phyloP scores from a whole-genome alignment of 1,140 invertebrate genomes.

The Drosophila baimaii region DNA sequence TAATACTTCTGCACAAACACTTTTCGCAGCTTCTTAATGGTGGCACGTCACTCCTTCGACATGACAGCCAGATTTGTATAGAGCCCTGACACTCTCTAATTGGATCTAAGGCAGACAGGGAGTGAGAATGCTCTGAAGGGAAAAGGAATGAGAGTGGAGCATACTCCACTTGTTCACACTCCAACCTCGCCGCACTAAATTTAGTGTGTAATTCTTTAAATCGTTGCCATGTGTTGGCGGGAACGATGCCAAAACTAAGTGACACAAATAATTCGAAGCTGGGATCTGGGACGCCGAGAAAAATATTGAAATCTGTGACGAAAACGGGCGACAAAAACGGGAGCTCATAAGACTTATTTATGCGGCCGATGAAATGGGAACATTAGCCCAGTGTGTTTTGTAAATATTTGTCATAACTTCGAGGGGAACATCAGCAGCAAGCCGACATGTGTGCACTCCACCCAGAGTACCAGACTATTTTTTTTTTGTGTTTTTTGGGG shows the following conservation, averaged over 20 bases:
- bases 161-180: constrained; percentile 36
- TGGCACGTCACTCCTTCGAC: constrained; percentile 30
- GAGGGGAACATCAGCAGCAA: constrained; percentile 18
- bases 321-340: constrained; percentile 53
- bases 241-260: constrained; percentile 42
- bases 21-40: constrained; percentile 44
- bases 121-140: constrained; percentile 2
- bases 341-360: constrained; percentile 79
- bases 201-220: constrained; percentile 81
- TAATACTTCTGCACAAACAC: not conserved
- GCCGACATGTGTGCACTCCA: constrained; percentile 41
- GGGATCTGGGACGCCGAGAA: constrained; percentile 55
- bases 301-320: constrained; percentile 69
- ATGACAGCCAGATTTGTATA: constrained; percentile 68
- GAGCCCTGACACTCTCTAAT: constrained; percentile 56
- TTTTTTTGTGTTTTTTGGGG: constrained; percentile 30
- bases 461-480: constrained; percentile 22
- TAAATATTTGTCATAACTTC: constrained; percentile 81
- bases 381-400: constrained; percentile 76
- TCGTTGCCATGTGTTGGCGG: constrained; percentile 73
- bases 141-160: not conserved
- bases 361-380: constrained; percentile 79
- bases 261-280: constrained; percentile 69
- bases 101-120: constrained; percentile 46
- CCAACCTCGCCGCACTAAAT: constrained; percentile 61